Evolutionary conservation across 2,113 vertebrate genomes (phyloP).

Genomic region (Megaceryle maxima): DNA sequence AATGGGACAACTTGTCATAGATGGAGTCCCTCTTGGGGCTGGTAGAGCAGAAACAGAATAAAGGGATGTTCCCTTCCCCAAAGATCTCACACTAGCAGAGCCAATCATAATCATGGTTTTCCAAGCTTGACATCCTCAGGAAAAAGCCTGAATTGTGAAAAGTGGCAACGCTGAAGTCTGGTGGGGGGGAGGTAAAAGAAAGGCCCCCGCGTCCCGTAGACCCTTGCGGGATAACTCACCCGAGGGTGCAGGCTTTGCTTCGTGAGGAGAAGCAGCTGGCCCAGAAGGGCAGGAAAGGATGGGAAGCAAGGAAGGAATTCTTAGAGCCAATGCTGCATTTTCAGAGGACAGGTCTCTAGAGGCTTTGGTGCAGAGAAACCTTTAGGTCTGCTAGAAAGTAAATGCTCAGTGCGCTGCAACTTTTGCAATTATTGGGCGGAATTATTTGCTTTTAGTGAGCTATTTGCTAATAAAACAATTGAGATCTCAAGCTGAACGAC

Average conservation of each 20-base stretch:
- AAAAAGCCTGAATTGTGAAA: background rate
- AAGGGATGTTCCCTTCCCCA: background rate
- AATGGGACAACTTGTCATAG: constrained; percentile 14
- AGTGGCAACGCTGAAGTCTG: background rate
- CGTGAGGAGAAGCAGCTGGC: background rate
- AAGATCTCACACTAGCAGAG: background rate
- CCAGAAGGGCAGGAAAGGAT: background rate
- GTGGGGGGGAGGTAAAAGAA: background rate
- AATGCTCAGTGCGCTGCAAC: background rate
- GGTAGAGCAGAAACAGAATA: constrained; percentile 20
- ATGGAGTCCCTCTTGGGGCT: constrained; percentile 20
- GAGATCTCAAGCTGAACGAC: background rate
- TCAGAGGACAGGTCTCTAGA: background rate
- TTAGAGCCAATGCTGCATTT: background rate
- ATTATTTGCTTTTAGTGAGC: background rate
- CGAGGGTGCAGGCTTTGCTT: background rate
- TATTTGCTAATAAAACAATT: background rate
- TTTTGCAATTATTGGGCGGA: background rate
- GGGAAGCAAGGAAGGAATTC: background rate
- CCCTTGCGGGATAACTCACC: background rate
- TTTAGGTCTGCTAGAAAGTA: background rate
- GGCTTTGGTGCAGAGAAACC: background rate
- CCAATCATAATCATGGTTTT: background rate
- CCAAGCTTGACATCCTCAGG: background rate
- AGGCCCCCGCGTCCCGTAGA: fast-evolving